Evolutionary conservation across 2,113 vertebrate species (phyloP).

Genomic region (Lanius collurio): DNA sequence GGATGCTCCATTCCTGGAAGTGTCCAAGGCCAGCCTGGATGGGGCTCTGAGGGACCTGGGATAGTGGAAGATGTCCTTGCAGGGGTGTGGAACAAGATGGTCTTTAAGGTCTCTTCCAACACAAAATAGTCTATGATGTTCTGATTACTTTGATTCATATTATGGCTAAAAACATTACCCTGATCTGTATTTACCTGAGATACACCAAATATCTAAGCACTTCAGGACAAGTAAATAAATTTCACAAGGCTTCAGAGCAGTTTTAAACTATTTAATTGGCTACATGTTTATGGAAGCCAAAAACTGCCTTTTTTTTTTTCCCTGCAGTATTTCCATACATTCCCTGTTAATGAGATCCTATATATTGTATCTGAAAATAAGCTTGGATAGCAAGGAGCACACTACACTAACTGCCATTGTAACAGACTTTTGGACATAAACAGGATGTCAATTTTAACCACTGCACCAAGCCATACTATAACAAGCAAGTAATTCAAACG

Average conservation of each 20-base stretch:
- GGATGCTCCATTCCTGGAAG: neutral
- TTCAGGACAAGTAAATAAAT: neutral
- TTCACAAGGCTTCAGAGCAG: neutral
- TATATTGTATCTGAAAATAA: neutral
- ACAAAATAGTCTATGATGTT: neutral
- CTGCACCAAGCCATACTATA: neutral
- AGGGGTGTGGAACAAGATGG: neutral
- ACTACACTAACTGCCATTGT: neutral
- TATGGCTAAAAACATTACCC: neutral
- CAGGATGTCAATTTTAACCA: neutral
- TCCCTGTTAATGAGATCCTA: neutral
- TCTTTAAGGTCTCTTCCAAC: neutral
- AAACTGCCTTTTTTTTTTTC: fast-evolving
- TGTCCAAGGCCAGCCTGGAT: neutral
- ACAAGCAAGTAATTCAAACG: neutral
- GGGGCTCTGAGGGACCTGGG: neutral
- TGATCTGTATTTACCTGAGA: neutral
- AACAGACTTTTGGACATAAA: neutral
- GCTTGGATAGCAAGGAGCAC: neutral
- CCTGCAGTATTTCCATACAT: neutral
- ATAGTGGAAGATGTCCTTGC: neutral
- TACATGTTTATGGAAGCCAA: neutral
- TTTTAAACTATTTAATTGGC: neutral
- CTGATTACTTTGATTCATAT: neutral
- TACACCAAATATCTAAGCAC: neutral